phyloP scores from a whole-genome alignment of 1,140 invertebrate species.

The Prorops nasuta region DNA sequence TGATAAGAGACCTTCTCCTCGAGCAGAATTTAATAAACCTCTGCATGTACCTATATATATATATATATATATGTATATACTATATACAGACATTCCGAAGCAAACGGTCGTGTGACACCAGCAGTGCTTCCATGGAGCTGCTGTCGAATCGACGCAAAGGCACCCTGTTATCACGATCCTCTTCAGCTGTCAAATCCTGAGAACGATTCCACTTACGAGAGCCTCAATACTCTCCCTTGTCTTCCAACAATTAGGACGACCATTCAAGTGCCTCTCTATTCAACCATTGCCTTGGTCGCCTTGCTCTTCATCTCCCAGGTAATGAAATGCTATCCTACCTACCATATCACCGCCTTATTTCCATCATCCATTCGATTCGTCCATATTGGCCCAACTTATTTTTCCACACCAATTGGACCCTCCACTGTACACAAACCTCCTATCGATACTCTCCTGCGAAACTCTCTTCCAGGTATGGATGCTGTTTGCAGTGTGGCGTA shows the following conservation, averaged over 20 bases:
- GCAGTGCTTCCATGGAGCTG: conserved; percentile 23
- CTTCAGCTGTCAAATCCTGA: conserved; percentile 30
- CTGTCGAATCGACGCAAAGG: conserved; percentile 28
- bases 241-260: conserved; percentile 19
- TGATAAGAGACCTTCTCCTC: no score
- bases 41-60: no score
- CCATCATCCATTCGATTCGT: background rate
- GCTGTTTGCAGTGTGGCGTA: no score
- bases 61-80: no score
- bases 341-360: background rate
- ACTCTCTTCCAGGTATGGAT: no score
- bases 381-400: no score
- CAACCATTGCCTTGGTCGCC: conserved; percentile 15
- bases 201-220: conserved; percentile 30
- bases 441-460: no score
- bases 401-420: no score
- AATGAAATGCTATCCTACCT: conserved; percentile 10
- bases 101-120: conserved; percentile 26
- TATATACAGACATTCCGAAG: conserved; percentile 22
- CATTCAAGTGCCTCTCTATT: conserved; percentile 24
- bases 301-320: conserved; percentile 26
- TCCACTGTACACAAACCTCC: no score
- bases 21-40: no score
- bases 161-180: conserved; percentile 27
- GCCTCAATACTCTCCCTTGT: conserved; percentile 21